Base-by-base conservation (phyloP, 2,888 invertebrate species). In the Cacoxenus indagator region DNA sequence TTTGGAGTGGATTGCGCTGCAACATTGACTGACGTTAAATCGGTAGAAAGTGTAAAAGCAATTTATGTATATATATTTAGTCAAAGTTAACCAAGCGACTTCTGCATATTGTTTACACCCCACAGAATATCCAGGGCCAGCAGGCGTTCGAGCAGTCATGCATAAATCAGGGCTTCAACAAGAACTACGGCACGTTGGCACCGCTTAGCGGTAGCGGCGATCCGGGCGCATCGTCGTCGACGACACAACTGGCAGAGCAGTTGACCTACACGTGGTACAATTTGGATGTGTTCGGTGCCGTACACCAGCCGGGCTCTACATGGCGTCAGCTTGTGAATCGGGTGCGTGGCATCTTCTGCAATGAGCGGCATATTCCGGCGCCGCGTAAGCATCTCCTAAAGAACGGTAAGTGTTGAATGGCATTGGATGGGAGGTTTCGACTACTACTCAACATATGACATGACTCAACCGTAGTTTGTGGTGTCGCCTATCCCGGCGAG, bases 401-500 rank as follows among this genome's bases (percentile, higher is more conserved):
- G 86, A 93, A 92, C 87, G 93, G 95, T 94, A 86, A 83, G 82
- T 29, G n/a, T n/a, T n/a, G n/a, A n/a, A n/a, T n/a, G n/a, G n/a
- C n/a, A n/a, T n/a, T n/a, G n/a, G n/a, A n/a, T n/a, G n/a, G n/a
- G n/a, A n/a, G n/a, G n/a, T n/a, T n/a, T n/a, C n/a, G n/a, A n/a
- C n/a, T n/a, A n/a, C n/a, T n/a, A n/a, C n/a, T n/a, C n/a, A n/a
- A n/a, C n/a, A n/a, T n/a, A n/a, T n/a, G n/a, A n/a, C n/a, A n/a
- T n/a, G n/a, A n/a, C n/a, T 19, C 11, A 24, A 54, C 66, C 70
- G 1, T 45, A 96, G 95, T 95, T 6, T 93, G 91, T 75, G 96
- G 96, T 0, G 91, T 93, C 1, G 96, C 96, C 0, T 92, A 93
- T 84, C 95, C 96, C 0, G 96, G 96, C 0, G 96, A 96, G 85